Conservation (phyloP, 2,113 vertebrate species). For the Clarias gariepinus region DNA sequence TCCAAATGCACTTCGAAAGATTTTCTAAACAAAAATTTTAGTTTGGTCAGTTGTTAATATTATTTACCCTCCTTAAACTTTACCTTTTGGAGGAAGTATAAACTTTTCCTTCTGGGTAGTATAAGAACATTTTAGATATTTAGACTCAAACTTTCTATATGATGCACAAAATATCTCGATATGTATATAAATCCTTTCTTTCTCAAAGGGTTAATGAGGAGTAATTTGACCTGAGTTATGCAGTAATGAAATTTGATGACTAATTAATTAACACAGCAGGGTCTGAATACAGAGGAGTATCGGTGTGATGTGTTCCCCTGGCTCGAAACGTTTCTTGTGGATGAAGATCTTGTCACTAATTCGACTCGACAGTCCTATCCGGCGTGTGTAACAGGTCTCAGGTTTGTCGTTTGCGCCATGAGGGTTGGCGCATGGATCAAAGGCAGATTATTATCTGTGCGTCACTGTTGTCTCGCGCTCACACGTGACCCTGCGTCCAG, state of each 20-base stretch:
- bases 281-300: not conserved
- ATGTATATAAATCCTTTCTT: not conserved
- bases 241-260: constrained; percentile 18
- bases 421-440: not conserved
- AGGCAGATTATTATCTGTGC: constrained; percentile 26
- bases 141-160: not conserved
- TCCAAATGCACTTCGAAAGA: no score
- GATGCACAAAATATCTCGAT: not conserved
- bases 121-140: not conserved
- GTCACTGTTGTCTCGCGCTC: not conserved
- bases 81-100: not conserved
- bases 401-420: not conserved
- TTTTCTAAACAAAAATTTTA: no score
- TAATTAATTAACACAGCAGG: not conserved
- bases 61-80: not conserved
- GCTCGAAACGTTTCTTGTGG: not conserved
- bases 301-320: not conserved
- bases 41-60: not conserved
- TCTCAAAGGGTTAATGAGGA: not conserved
- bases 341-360: constrained; percentile 31
- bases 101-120: not conserved
- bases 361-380: constrained; percentile 3
- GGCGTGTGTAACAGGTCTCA: constrained; percentile 24
- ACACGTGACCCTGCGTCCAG: not conserved
- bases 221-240: not conserved